A percentile compares a stretch with the other conserved stretches of the same genome.
phyloP scores from a whole-genome alignment of 2,888 invertebrate genomes.

The Nezara viridula region DNA sequence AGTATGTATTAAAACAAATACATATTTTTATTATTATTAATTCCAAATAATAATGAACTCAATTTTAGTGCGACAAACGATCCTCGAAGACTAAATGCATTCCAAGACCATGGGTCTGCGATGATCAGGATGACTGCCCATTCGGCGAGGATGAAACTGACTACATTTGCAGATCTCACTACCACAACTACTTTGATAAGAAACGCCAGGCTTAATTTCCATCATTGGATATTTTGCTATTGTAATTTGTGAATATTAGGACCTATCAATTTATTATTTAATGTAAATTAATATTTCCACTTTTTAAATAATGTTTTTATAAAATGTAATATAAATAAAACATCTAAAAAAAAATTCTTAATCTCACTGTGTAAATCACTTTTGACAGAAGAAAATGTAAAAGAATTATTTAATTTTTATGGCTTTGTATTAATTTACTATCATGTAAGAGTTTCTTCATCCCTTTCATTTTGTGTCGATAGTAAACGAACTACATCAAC shows the following conservation, averaged over 20 bases:
- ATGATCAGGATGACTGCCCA: slow-evolving; percentile 69
- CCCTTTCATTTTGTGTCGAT: too few species aligned
- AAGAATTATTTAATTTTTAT: too few species aligned
- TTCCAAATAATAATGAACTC: neutral
- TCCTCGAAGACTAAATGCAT: slow-evolving; percentile 66
- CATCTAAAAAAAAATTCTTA: neutral
- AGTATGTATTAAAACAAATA: neutral
- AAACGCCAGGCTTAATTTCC: slow-evolving; percentile 18
- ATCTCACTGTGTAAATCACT: neutral
- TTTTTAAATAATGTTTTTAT: neutral
- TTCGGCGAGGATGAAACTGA: slow-evolving; percentile 68
- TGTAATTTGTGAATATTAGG: slow-evolving; percentile 16
- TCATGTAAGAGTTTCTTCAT: too few species aligned
- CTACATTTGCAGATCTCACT: slow-evolving; percentile 64
- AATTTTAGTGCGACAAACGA: slow-evolving; percentile 62
- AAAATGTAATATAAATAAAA: neutral
- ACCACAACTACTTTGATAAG: slow-evolving; percentile 68
- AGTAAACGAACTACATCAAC: too few species aligned
- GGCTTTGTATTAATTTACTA: too few species aligned
- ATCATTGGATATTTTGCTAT: neutral
- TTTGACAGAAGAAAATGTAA: too few species aligned
- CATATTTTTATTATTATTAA: neutral
- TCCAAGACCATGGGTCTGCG: slow-evolving; percentile 69
- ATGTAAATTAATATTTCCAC: neutral
- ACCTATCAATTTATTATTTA: neutral